A percentile compares a stretch with the other conserved stretches of the same genome.
These are phyloP conservation scores for Acestrorhynchus altus DNA, from an alignment of 2,797 vertebrate genomes.

Conservation along the genomic window DNA sequence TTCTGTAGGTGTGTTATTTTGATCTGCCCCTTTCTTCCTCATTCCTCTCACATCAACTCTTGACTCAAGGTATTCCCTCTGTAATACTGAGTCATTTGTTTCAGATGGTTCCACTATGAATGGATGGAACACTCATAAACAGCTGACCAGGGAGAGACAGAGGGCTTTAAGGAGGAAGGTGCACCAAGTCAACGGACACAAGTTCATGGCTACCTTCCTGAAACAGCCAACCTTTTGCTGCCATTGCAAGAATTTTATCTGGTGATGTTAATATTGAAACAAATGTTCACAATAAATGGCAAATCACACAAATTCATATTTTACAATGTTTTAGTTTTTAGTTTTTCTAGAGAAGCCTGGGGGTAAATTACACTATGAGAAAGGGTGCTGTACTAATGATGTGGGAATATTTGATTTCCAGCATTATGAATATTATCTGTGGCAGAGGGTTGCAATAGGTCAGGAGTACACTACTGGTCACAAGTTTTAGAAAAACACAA, in stretches of 20 bases:
- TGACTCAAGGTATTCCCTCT: background rate
- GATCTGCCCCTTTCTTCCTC: background rate
- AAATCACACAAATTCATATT: background rate
- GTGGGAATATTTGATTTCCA: too few species aligned
- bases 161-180: slow-evolving; percentile 88
- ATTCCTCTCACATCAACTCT: background rate
- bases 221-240: slow-evolving; percentile 97
- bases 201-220: slow-evolving; percentile 97
- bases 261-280: slow-evolving; percentile 77
- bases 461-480: too few species aligned
- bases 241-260: slow-evolving; percentile 97
- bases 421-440: too few species aligned
- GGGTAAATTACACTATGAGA: too few species aligned
- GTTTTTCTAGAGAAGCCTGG: too few species aligned
- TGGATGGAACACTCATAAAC: slow-evolving; percentile 78
- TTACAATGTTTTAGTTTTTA: too few species aligned
- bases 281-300: background rate
- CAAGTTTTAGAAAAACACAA: too few species aligned
- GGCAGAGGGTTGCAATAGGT: too few species aligned
- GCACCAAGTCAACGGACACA: slow-evolving; percentile 97
- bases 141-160: slow-evolving; percentile 91
- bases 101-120: slow-evolving; percentile 74
- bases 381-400: too few species aligned
- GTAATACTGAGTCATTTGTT: background rate
- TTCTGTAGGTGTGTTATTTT: too few species aligned